Conservation (phyloP, 2,888 invertebrate genomes). For the Euzetes globulus region DNA sequence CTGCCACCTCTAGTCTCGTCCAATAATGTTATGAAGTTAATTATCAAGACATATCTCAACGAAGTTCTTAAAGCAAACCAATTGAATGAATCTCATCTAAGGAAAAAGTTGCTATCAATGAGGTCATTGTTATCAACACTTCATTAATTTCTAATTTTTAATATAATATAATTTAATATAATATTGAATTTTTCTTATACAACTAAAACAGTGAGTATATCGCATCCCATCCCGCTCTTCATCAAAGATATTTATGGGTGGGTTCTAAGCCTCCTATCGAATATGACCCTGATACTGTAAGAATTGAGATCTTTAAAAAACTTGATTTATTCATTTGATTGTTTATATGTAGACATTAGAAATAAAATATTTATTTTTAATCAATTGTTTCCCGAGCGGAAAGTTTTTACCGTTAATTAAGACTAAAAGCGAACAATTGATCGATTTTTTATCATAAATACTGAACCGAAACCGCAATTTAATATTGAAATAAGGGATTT, state of each 20-base stretch:
- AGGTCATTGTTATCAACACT: conserved; percentile 8
- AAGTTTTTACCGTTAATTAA: too few species aligned
- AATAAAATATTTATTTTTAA: too few species aligned
- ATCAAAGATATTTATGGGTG: conserved; percentile 41
- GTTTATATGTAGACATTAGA: too few species aligned
- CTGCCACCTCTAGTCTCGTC: conserved; percentile 13
- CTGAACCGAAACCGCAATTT: too few species aligned
- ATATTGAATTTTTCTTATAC: not conserved
- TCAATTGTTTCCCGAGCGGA: too few species aligned
- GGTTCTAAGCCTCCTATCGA: conserved; percentile 40
- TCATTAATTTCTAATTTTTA: not conserved
- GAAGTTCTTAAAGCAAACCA: conserved; percentile 23
- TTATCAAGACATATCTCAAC: conserved; percentile 34
- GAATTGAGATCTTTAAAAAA: too few species aligned
- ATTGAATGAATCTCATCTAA: conserved; percentile 11
- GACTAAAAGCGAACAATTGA: too few species aligned
- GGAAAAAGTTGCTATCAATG: conserved; percentile 14
- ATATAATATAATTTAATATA: conserved; percentile 21
- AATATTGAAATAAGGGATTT: too few species aligned
- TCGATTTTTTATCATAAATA: too few species aligned
- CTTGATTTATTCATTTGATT: too few species aligned
- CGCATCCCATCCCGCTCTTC: conserved; percentile 40
- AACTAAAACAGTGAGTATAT: conserved; percentile 39
- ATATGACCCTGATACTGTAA: conserved; percentile 38
- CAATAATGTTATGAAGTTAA: conserved; percentile 44